Evolutionary conservation across 2,888 invertebrate species (phyloP).

Genomic region (Drosophila incognita): DNA sequence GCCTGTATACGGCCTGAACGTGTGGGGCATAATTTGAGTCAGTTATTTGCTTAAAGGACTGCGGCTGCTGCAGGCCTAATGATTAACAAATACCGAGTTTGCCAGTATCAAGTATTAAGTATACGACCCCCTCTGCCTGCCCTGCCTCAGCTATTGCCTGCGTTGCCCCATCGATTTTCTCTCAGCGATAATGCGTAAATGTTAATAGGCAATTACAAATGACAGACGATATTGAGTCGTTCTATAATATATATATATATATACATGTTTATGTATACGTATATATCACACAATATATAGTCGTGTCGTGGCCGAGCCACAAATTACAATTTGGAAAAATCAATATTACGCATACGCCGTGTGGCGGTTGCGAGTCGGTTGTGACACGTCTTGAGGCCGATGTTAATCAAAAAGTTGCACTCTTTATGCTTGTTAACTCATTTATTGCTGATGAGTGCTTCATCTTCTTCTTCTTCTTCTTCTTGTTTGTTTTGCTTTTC

Average conservation of each 20-base stretch:
- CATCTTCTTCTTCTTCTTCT: conserved; percentile 16
- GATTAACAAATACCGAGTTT: conserved; percentile 71
- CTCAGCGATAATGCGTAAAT: conserved; percentile 45
- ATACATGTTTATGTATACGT: not conserved
- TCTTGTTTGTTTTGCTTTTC: conserved; percentile 13
- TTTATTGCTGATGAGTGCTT: conserved; percentile 39
- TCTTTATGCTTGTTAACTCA: conserved; percentile 50
- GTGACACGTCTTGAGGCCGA: conserved; percentile 33
- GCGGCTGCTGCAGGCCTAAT: conserved; percentile 64
- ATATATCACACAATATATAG: not conserved
- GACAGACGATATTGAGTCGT: conserved; percentile 55
- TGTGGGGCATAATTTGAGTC: conserved; percentile 78
- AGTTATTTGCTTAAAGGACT: conserved; percentile 77
- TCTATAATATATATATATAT: conserved; percentile 11
- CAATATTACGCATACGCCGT: conserved; percentile 53
- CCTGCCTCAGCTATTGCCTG: conserved; percentile 6
- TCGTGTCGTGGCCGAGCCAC: conserved; percentile 15
- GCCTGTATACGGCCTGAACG: conserved; percentile 73
- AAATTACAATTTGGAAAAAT: conserved; percentile 61
- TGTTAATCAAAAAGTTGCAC: conserved; percentile 49
- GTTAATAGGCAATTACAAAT: conserved; percentile 63
- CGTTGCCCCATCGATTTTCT: conserved; percentile 63
- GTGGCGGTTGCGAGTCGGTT: conserved; percentile 2
- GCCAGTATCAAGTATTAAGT: conserved; percentile 45
- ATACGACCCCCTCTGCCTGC: conserved; percentile 25